Base-by-base conservation (phyloP, 2,888 invertebrate genomes). In the Eledona agricola region DNA sequence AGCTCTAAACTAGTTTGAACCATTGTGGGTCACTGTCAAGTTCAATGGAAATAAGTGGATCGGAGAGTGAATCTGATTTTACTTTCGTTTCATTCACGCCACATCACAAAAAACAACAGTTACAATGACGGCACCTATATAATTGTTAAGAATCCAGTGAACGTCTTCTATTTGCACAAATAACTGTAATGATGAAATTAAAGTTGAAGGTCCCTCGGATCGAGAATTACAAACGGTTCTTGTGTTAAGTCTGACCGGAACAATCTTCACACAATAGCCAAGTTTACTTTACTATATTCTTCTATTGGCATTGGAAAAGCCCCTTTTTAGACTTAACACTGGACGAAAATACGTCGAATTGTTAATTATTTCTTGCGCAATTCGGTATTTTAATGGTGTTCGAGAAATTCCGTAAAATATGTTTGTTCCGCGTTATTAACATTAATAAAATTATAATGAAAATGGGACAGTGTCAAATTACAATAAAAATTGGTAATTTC, bases 101-200 rank as follows among this genome's bases (percentile, higher is more conserved):
- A 25, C 5, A 25, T 11, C 5, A 9, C n/a, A 25, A 25, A 2
- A 25, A 7, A 25, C n/a, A n/a, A n/a, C n/a, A n/a, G n/a, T 12
- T 6, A 12, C n/a, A 29, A 16, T 31, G 31, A 31, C 31, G 31
- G 11, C 17, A 31, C 31, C 31, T 7, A 31, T 29, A 25, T 4
- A 25, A 25, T 4, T 32, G 7, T 22, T 22, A 34, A 13, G 15
- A 31, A 45, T 45, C 26, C 19, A 19, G 46, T 34, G 46, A 46
- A 46, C 11, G 46, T 26, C 22, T 17, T 32, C 20, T 46, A 35
- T 34, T 16, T 46, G 19, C 12, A 46, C 46, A 46, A 46, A 46
- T 46, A 46, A 34, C 34, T 46, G 46, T 46, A 34, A 46, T 46
- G 46, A 35, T 26, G 34, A 46, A 46, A 46, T 35, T 34, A 46